phyloP scores from a whole-genome alignment of 2,113 vertebrate genomes.

The Centropristis striata region DNA sequence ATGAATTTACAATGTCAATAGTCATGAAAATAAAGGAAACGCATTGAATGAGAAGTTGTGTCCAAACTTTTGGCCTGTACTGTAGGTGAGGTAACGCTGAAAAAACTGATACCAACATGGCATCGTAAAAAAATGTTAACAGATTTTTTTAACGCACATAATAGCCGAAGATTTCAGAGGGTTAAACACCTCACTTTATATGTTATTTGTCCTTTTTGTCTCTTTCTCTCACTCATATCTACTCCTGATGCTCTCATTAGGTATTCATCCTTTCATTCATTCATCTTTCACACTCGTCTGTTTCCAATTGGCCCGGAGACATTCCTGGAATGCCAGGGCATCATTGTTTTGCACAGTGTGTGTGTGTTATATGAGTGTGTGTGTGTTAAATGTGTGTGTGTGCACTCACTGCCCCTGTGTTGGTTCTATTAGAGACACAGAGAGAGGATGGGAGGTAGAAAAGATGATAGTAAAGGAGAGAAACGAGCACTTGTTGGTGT shows the following conservation, averaged over 20 bases:
- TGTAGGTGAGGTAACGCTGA: too few relatives aligned
- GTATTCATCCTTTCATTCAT: constrained; percentile 73
- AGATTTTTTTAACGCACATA: too few relatives aligned
- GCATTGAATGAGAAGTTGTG: too few relatives aligned
- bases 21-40: too few relatives aligned
- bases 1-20: too few relatives aligned
- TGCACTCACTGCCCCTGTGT: constrained; percentile 5
- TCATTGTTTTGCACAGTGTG: constrained; percentile 51
- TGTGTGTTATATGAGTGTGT: constrained; percentile 9
- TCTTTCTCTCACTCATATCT: constrained; percentile 39
- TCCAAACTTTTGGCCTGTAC: too few relatives aligned
- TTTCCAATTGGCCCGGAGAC: constrained; percentile 74
- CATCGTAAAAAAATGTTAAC: too few relatives aligned
- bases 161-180: too few relatives aligned
- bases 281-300: constrained; percentile 70
- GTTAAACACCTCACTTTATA: neutral
- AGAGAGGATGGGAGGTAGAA: neutral
- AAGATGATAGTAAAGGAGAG: neutral
- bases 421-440: neutral
- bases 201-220: neutral
- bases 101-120: too few relatives aligned
- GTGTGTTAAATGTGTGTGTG: neutral
- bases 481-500: neutral
- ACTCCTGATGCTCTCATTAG: constrained; percentile 66
- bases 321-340: constrained; percentile 74